Evolutionary conservation across 1,140 invertebrate genomes (phyloP).

Genomic region (Anoplolepis gracilipes): DNA sequence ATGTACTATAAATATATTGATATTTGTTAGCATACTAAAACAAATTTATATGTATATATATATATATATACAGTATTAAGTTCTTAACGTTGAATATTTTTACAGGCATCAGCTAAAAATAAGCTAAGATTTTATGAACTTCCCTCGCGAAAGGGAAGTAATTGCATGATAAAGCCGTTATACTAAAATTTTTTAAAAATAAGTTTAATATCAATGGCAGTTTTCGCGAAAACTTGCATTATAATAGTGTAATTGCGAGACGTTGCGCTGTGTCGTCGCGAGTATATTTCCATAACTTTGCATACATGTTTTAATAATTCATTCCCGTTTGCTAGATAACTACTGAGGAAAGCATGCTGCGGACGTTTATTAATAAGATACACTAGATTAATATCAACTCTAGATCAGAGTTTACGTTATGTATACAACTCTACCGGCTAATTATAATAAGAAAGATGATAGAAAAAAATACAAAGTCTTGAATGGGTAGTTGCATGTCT

Average conservation of each 20-base stretch:
- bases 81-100: conserved; percentile 12
- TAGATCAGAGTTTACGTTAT: conserved; percentile 30
- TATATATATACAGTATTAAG: not conserved
- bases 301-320: conserved; percentile 85
- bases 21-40: not conserved
- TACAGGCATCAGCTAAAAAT: conserved; percentile 24
- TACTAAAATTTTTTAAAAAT: conserved; percentile 38
- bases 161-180: not conserved
- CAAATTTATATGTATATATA: not conserved
- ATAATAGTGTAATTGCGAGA: conserved; percentile 74
- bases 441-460: conserved; percentile 11
- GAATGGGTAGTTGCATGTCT: not conserved
- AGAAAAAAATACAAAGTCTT: not conserved
- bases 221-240: conserved; percentile 72
- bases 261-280: conserved; percentile 76
- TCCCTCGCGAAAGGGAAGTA: not conserved
- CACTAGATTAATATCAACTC: conserved; percentile 59
- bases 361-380: conserved; percentile 60
- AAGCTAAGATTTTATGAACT: conserved; percentile 17
- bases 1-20: not conserved
- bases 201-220: conserved; percentile 7
- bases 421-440: not conserved
- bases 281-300: conserved; percentile 85
- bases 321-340: conserved; percentile 62
- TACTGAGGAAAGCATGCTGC: conserved; percentile 19